A percentile compares a stretch with the other conserved stretches of the same genome.
Evolutionary conservation across 2,888 invertebrate genomes (phyloP).

Genomic region (Noctua pronuba): DNA sequence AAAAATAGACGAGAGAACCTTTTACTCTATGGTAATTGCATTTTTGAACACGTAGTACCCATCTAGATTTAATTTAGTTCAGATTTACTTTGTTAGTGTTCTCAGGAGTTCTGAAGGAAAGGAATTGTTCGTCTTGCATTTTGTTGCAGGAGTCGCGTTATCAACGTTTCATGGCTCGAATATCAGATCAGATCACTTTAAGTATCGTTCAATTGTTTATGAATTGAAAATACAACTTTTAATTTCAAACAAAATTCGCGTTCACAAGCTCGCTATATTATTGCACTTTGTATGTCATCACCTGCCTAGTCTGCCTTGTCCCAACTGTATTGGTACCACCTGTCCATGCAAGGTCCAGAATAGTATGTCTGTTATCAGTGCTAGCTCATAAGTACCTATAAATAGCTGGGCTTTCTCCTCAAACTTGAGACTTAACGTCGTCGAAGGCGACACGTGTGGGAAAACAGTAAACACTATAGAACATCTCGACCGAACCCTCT

Average conservation of each 20-base stretch:
- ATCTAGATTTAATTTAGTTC: constrained; percentile 45
- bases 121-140: background rate
- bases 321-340: no score
- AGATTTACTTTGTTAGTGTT: constrained; percentile 27
- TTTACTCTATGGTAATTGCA: constrained; percentile 68
- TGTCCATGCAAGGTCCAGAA: background rate
- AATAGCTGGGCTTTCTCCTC: background rate
- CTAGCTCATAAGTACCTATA: background rate
- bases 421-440: background rate
- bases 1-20: constrained; percentile 61
- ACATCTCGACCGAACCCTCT: background rate
- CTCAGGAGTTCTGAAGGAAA: background rate
- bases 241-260: no score
- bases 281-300: no score
- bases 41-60: constrained; percentile 59
- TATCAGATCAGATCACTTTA: background rate
- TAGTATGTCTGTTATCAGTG: background rate
- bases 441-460: background rate
- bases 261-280: no score
- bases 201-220: no score
- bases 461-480: constrained; percentile 10
- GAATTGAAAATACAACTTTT: background rate
- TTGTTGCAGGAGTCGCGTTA: background rate
- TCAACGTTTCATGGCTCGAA: background rate
- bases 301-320: no score